Base-by-base conservation (phyloP, 1,140 invertebrate genomes). In the Drosophila fuyamai region DNA sequence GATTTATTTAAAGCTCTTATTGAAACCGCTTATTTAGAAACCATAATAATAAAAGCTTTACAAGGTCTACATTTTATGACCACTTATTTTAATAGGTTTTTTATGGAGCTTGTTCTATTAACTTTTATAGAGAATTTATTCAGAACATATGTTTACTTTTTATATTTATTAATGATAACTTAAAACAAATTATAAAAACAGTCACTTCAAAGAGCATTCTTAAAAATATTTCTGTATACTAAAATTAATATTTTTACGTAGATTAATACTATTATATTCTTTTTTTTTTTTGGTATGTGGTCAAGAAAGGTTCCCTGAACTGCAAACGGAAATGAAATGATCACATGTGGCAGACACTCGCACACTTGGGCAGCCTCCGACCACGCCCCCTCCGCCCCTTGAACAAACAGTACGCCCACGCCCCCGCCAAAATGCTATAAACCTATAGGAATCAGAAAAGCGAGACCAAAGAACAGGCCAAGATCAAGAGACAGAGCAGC, bases 251-350 rank as follows among this genome's bases (percentile, higher is more conserved):
- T 18, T 18, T 18, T 18, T 18, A 18, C 1, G 18, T 18, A 18
- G 18, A 18, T 18, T 18, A 18, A 18, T 18, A 18, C 18, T 18
- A 18, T 18, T 18, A 18, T 18, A 23, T 23, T 23, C 2, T 23
- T 13, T n/a, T 29, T 27, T 9, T 29, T 1, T 0, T 10, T 4
- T 14, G 9, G 5, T 38, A 10, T 29, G 47, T 41, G 60, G 40
- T 66, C 60, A 51, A 8, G 10, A 23, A 16, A 1, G 12, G 47
- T 23, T 44, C n/a, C 10, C 55, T 66, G 60, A 36, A 44, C 60
- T 46, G 40, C 55, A 51, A 85, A 78, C 81, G 81, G 70, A 88
- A 82, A 79, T 86, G 76, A 79, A 81, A 81, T 71, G 62, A 86
- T 82, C 83, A 79, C 51, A 81, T 70, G 62, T 55, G 55, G 54